phyloP scores from a whole-genome alignment of 2,797 vertebrate species.

The Syndactyla subalaris region DNA sequence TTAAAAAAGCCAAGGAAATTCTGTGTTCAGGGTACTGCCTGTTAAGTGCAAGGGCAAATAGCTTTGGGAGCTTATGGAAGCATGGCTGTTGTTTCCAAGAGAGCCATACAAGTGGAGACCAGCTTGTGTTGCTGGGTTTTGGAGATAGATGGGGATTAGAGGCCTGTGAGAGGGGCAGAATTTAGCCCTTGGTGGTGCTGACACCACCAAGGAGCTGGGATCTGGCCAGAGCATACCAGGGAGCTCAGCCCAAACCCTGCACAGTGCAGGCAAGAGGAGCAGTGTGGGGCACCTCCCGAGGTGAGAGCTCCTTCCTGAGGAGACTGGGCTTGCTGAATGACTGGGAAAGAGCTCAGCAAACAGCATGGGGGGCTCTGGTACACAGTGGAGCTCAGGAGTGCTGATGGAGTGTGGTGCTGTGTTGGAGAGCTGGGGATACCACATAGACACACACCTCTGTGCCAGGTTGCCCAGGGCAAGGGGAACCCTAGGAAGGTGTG shows the following conservation, averaged over 20 bases:
- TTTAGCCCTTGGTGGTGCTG: neutral
- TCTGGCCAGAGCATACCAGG: too few species aligned
- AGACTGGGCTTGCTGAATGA: neutral
- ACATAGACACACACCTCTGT: fast-evolving
- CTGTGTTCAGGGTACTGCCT: neutral
- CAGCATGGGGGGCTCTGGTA: neutral
- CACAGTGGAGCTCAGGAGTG: neutral
- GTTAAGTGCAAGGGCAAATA: neutral
- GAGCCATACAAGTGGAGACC: neutral
- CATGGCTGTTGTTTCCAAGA: neutral
- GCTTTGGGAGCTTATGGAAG: neutral
- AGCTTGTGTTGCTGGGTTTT: neutral
- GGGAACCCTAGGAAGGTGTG: neutral
- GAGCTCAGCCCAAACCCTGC: too few species aligned
- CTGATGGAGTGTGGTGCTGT: fast-evolving
- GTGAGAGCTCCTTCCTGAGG: too few species aligned
- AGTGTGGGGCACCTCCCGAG: too few species aligned
- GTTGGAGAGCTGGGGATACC: fast-evolving
- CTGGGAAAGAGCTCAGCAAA: neutral
- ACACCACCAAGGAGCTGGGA: too few species aligned
- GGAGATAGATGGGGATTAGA: neutral
- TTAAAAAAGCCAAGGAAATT: neutral
- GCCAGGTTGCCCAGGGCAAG: neutral
- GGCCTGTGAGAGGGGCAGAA: neutral
- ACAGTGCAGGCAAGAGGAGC: too few species aligned